These are phyloP conservation scores for Diceros bicornis DNA, from an alignment of 2,797 vertebrate species.

Conservation along the genomic window DNA sequence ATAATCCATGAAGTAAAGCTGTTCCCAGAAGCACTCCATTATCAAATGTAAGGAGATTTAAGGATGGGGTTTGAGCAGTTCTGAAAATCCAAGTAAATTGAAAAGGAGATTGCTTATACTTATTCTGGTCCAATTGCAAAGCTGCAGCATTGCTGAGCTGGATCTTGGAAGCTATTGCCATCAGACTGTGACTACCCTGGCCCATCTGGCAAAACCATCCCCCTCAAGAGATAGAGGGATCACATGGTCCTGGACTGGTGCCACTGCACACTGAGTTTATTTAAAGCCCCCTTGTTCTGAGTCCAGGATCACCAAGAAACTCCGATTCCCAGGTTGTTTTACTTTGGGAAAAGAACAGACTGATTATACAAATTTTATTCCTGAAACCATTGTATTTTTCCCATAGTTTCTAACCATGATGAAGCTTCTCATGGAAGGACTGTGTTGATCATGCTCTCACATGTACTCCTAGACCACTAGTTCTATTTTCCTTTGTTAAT, in stretches of 20 bases:
- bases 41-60: slow-evolving; percentile 36
- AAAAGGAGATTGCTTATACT: not conserved
- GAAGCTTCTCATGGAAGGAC: not conserved
- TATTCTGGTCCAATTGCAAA: not conserved
- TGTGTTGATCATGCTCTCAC: not conserved
- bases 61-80: not conserved
- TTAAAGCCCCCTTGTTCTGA: not conserved
- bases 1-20: not conserved
- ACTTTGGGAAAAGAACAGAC: not conserved
- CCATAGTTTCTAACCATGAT: not conserved
- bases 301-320: not conserved
- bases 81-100: slow-evolving; percentile 34
- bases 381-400: slow-evolving; percentile 29
- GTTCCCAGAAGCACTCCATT: not conserved
- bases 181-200: not conserved
- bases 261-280: not conserved
- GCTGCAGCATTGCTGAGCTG: not conserved
- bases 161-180: not conserved
- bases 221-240: not conserved
- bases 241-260: not conserved
- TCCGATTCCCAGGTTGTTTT: slow-evolving; percentile 38
- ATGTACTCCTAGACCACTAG: not conserved
- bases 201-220: not conserved
- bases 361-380: slow-evolving; percentile 14
- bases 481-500: slow-evolving; percentile 71